A percentile compares a stretch with the other conserved stretches of the same genome.
These are phyloP conservation scores for Drosophila sulfurigaster DNA, from an alignment of 1,140 invertebrate species.

Conservation along the genomic window DNA sequence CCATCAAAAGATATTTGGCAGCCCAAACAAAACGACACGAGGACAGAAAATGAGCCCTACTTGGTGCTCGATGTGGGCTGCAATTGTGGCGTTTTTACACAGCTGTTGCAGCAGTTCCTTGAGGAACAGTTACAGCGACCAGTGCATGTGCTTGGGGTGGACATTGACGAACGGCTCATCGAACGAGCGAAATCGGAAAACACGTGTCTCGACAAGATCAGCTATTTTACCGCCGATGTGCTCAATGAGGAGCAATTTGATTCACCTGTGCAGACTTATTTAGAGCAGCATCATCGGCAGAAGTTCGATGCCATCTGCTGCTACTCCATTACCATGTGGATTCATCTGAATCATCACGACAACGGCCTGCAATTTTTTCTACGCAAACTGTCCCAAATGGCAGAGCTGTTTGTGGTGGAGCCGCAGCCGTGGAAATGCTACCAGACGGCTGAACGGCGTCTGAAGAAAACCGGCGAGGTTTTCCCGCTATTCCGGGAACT, in stretches of 20 bases:
- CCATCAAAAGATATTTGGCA: conserved; percentile 87
- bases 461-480: conserved; percentile 87
- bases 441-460: conserved; percentile 89
- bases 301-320: conserved; percentile 91
- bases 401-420: conserved; percentile 89
- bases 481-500: conserved; percentile 88
- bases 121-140: conserved; percentile 56
- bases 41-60: conserved; percentile 75
- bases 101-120: conserved; percentile 84
- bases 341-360: conserved; percentile 93
- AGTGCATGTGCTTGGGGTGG: conserved; percentile 89
- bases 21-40: conserved; percentile 3
- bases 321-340: conserved; percentile 95
- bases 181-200: conserved; percentile 87
- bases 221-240: conserved; percentile 88
- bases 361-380: conserved; percentile 88
- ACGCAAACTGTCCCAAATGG: conserved; percentile 85
- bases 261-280: conserved; percentile 84
- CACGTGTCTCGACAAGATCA: conserved; percentile 84
- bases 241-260: conserved; percentile 85
- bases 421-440: conserved; percentile 94
- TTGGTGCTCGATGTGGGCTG: conserved; percentile 91
- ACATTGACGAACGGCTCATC: conserved; percentile 90
- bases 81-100: conserved; percentile 91
- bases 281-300: conserved; percentile 81